A percentile compares a stretch with the other conserved stretches of the same genome.
Conservation (phyloP, 2,797 vertebrate species). For the Semaprochilodus insignis region DNA sequence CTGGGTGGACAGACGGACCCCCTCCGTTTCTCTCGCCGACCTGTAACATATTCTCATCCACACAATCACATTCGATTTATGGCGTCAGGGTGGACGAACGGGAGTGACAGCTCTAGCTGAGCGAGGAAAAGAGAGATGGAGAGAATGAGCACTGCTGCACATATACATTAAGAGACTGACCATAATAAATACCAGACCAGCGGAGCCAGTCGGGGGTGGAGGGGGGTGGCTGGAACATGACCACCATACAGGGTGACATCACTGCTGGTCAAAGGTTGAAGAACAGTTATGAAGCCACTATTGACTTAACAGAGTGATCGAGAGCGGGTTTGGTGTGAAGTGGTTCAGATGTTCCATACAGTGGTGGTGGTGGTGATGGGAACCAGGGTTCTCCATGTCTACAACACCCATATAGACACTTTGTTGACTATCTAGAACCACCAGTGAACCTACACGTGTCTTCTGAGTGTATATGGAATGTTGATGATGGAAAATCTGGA, state of each 20-base stretch:
- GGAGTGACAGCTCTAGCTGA: conserved; percentile 42
- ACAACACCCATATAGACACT: neutral
- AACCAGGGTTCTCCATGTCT: too few relatives aligned
- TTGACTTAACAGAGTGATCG: too few relatives aligned
- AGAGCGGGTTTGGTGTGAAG: neutral
- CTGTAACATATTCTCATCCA: conserved; percentile 48
- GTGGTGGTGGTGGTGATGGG: too few relatives aligned
- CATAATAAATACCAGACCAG: neutral
- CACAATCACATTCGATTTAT: conserved; percentile 45
- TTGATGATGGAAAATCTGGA: neutral
- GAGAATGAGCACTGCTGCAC: neutral
- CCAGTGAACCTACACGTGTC: neutral
- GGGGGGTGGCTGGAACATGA: neutral
- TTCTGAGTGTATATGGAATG: neutral
- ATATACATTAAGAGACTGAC: neutral
- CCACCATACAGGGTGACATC: conserved; percentile 1
- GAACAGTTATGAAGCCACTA: neutral
- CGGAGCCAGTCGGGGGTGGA: neutral
- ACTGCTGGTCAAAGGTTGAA: conserved; percentile 9
- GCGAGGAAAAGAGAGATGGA: neutral
- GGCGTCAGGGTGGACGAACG: neutral
- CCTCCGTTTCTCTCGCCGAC: conserved; percentile 27
- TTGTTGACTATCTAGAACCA: neutral
- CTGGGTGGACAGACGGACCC: conserved; percentile 18
- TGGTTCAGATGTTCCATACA: too few relatives aligned